Percentiles rank a stretch among this genome's conserved stretches.
Conservation (phyloP, 2,888 invertebrate species). For the Phyllotreta cruciferae region DNA sequence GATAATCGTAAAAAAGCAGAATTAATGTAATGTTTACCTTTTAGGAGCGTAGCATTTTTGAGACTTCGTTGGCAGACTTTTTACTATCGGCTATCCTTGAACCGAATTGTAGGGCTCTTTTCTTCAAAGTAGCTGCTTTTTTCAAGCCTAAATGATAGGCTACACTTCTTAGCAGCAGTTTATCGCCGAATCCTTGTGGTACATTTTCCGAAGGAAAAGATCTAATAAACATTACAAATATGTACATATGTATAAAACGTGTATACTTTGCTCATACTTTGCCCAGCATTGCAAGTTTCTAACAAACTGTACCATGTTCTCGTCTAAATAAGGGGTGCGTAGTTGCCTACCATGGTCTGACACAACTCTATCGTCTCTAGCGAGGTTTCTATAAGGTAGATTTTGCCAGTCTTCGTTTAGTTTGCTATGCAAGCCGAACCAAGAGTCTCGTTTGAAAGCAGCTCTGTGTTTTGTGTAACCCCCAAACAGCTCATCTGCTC, state of each 20-base stretch:
- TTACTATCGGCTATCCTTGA: slow-evolving; percentile 91
- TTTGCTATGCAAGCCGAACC: slow-evolving; percentile 65
- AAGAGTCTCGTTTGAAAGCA: slow-evolving; percentile 67
- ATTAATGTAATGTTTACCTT: too few relatives aligned
- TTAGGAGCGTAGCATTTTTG: slow-evolving; percentile 53
- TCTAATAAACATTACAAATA: slow-evolving; percentile 43
- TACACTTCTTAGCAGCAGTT: slow-evolving; percentile 80
- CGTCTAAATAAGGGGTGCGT: slow-evolving; percentile 82
- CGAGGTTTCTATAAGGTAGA: slow-evolving; percentile 89
- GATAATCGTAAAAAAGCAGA: too few relatives aligned
- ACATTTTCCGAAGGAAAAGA: slow-evolving; percentile 60
- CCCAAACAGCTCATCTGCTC: slow-evolving; percentile 96
- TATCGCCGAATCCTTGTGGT: slow-evolving; percentile 89
- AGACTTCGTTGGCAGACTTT: slow-evolving; percentile 84
- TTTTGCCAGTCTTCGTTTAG: slow-evolving; percentile 78
- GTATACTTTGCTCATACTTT: slow-evolving; percentile 61
- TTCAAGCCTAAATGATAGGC: slow-evolving; percentile 73
- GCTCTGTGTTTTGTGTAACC: slow-evolving; percentile 91
- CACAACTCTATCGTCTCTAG: slow-evolving; percentile 92
- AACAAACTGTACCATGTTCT: slow-evolving; percentile 71
- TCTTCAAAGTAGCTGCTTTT: slow-evolving; percentile 74
- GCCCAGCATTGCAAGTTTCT: slow-evolving; percentile 71
- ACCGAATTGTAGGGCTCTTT: slow-evolving; percentile 97
- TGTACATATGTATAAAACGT: slow-evolving; percentile 8
- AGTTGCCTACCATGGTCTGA: slow-evolving; percentile 87